Conservation (phyloP, 2,888 invertebrate species). For the Scaptomyza reducta region DNA sequence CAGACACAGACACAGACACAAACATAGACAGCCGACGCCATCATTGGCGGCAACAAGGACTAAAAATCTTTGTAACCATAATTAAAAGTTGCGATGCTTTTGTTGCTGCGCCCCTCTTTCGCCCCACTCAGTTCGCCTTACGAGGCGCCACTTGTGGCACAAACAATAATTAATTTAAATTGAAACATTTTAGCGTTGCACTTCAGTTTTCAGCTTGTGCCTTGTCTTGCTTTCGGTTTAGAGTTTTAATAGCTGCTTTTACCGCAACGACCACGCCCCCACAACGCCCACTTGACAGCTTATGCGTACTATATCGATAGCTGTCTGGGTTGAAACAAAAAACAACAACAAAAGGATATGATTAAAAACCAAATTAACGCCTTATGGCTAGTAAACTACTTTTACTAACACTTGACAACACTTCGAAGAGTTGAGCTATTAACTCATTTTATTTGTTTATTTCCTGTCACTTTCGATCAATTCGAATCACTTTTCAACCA, state of each 20-base stretch:
- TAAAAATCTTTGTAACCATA: slow-evolving; percentile 78
- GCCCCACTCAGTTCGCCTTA: slow-evolving; percentile 10
- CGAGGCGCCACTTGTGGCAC: slow-evolving; percentile 81
- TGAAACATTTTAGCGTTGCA: slow-evolving; percentile 76
- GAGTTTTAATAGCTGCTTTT: slow-evolving; percentile 52
- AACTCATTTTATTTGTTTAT: not conserved
- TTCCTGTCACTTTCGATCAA: not conserved
- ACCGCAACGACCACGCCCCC: slow-evolving; percentile 41
- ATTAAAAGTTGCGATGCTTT: slow-evolving; percentile 74
- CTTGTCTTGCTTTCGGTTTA: slow-evolving; percentile 22
- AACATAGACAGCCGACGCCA: slow-evolving; percentile 20
- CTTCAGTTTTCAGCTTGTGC: slow-evolving; percentile 23
- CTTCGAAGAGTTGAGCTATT: not conserved
- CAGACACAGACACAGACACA: slow-evolving; percentile 18
- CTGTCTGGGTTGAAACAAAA: not conserved
- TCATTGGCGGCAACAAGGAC: slow-evolving; percentile 67
- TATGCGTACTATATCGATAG: slow-evolving; percentile 12
- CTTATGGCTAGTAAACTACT: not conserved
- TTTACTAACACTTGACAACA: not conserved
- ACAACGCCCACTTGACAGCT: slow-evolving; percentile 15
- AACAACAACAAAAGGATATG: not conserved
- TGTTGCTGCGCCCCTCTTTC: slow-evolving; percentile 25
- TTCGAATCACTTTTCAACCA: not conserved
- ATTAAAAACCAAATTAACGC: not conserved
- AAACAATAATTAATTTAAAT: slow-evolving; percentile 83